Conservation (phyloP, 2,113 vertebrate species). For the Mystacornis crossleyi region DNA sequence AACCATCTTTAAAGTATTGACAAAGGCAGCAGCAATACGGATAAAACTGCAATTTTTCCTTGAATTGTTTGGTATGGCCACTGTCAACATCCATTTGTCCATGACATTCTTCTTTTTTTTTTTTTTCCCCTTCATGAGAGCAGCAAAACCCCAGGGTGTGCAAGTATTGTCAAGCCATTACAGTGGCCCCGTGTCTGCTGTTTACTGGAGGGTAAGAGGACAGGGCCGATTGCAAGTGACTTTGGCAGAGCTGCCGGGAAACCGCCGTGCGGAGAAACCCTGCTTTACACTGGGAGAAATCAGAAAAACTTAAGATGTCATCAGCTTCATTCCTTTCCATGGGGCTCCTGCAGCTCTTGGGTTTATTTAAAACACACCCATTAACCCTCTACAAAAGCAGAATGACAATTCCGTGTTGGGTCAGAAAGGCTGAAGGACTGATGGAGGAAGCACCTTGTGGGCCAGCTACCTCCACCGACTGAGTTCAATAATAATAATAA, state of each 20-base stretch:
- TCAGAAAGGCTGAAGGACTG: constrained; percentile 16
- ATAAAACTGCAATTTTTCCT: constrained; percentile 56
- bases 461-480: constrained; percentile 4
- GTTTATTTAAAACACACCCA: background rate
- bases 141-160: constrained; percentile 47
- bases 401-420: background rate
- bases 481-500: constrained; percentile 32
- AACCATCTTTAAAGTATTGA: constrained; percentile 91
- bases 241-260: constrained; percentile 15
- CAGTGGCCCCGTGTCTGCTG: constrained; percentile 35
- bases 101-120: constrained; percentile 35
- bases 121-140: background rate
- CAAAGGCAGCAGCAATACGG: constrained; percentile 73
- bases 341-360: background rate
- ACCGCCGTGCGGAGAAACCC: background rate
- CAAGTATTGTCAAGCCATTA: constrained; percentile 54
- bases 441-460: background rate
- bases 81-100: constrained; percentile 61
- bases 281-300: background rate
- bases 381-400: background rate
- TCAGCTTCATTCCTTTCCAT: constrained; percentile 9
- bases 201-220: constrained; percentile 66
- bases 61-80: constrained; percentile 59
- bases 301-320: constrained; percentile 23
- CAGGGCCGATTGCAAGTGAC: constrained; percentile 54